Base-by-base conservation (phyloP, 2,113 vertebrate genomes). In the Cynopterus brachyotis region DNA sequence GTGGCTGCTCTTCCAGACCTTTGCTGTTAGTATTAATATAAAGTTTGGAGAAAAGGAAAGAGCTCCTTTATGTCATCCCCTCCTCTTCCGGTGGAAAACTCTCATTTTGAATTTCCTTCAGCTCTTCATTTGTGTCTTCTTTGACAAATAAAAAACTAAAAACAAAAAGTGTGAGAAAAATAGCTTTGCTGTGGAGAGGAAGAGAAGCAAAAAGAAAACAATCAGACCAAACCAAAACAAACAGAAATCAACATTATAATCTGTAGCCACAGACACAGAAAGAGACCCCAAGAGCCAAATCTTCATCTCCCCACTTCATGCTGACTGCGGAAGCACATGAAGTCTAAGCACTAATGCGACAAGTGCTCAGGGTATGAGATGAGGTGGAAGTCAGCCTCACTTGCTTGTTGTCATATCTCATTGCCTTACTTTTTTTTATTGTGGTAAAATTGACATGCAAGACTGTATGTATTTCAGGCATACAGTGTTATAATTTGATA, bases 81-180 rank as follows among this genome's bases (percentile, higher is more conserved):
- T 90, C 55, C 35, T 67, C 80, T 89, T 28, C n/a, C n/a, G 19
- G 35, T 86, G 57, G 88, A 96, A 93, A 94, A 78, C 55, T 19
- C 47, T 70, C 22, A 2, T 37, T 95, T 87, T 60, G 26, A 93
- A 87, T 91, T 97, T 93, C 47, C 73, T 91, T 91, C 30, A 24
- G 75, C 53, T 60, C 22, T 20, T 83, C 32, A 72, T 90, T 73
- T 26, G 6, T 62, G 40, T 80, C 82, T 72, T 84, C 59, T 47
- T 84, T 73, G 60, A 30, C 66, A 67, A 69, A 42, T 59, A 80
- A 96, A 66, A 24, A 5, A 76, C 53, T 78, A 10, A 4, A 67
- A 86, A 30, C 13, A 13, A 47, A 13, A 47, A 47, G 11, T 79
- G 55, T 76, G 72, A 80, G 20, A 67, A 59, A 94, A 73, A 72